Base-by-base conservation (phyloP, 64 coral and sea anemone genomes). In the Porites australiensis region DNA sequence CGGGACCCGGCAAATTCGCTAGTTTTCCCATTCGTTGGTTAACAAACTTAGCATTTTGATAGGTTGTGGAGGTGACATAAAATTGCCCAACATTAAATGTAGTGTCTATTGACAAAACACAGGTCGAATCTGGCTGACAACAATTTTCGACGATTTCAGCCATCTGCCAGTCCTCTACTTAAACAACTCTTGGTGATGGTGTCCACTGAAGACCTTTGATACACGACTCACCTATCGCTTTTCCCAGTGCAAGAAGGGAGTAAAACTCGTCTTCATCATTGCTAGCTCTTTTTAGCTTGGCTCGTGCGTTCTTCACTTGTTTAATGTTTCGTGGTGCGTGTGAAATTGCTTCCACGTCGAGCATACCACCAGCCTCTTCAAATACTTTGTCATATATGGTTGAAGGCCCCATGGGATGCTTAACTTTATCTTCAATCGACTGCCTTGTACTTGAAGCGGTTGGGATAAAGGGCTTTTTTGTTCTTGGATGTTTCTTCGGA, bases 301-400 rank as follows among this genome's bases (percentile, higher is more conserved):
- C 54, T 57, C 54, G 3, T 12, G 54, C 54, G 12, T 57, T 57
- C 12, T 57, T 57, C 12, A 57, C 3, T 12, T 57, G 54, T 79
- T 79, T 54, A 50, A 79, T 79, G 46, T 54, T 79, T 46, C 50
- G 77, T 79, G 77, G 77, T 50, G 46, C 14, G 50, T 55, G 19
- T 49, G 47, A 79, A 47, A 79, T 48, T 49, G 64, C 83, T 46
- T 87, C 83, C 7, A 44, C 43, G 16, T 69, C 64, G 8, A 87
- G 49, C 44, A 87, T 72, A 5, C 83, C 83, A 18, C 83, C 83
- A 15, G 47, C 77, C 46, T 79, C 77, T 63, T 86, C 44, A 86
- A 86, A 65, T 46, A 67, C 58, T 67, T 86, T 43, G 60, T 86
- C 82, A 48, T 70, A 86, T 14, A 86, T 86, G 82, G 82, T 66